These are phyloP conservation scores for Cheilosia pagana DNA, from an alignment of 2,888 invertebrate genomes.

Conservation along the genomic window DNA sequence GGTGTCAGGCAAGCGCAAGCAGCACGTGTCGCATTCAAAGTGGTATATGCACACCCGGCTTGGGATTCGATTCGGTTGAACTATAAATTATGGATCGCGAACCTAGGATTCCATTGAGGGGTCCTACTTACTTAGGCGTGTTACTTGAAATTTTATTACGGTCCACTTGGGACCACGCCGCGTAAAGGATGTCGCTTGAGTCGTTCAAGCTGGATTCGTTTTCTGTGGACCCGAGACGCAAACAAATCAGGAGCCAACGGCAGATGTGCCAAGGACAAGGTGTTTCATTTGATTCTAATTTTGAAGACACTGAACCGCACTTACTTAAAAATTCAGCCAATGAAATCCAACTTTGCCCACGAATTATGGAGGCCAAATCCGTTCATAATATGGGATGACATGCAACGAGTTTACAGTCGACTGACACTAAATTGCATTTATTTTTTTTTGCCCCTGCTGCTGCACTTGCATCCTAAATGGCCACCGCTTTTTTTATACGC, in stretches of 20 bases:
- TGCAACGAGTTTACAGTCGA: not conserved
- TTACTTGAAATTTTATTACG: slow-evolving; percentile 77
- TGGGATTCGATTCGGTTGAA: slow-evolving; percentile 71
- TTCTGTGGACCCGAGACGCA: slow-evolving; percentile 4
- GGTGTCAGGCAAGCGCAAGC: slow-evolving; percentile 50
- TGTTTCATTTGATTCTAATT: slow-evolving; percentile 36
- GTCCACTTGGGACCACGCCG: slow-evolving; percentile 79
- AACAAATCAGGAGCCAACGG: slow-evolving; percentile 41
- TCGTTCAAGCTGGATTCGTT: slow-evolving; percentile 38
- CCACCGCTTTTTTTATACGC: not conserved
- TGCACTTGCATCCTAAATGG: slow-evolving; percentile 4
- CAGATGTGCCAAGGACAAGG: slow-evolving; percentile 47
- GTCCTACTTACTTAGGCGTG: slow-evolving; percentile 59
- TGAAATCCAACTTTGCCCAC: not conserved
- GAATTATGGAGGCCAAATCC: not conserved
- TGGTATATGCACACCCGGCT: slow-evolving; percentile 5
- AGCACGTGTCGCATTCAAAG: slow-evolving; percentile 55
- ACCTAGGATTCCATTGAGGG: slow-evolving; percentile 51
- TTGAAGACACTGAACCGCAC: slow-evolving; percentile 23
- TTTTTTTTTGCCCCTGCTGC: not conserved
- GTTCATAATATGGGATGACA: not conserved
- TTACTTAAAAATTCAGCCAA: not conserved
- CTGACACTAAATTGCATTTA: not conserved
- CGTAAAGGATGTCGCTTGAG: slow-evolving; percentile 27
- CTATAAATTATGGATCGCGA: slow-evolving; percentile 72